A percentile compares a stretch with the other conserved stretches of the same genome.
These are phyloP conservation scores for Orthosia cruda DNA, from an alignment of 2,888 invertebrate genomes.

Conservation along the genomic window DNA sequence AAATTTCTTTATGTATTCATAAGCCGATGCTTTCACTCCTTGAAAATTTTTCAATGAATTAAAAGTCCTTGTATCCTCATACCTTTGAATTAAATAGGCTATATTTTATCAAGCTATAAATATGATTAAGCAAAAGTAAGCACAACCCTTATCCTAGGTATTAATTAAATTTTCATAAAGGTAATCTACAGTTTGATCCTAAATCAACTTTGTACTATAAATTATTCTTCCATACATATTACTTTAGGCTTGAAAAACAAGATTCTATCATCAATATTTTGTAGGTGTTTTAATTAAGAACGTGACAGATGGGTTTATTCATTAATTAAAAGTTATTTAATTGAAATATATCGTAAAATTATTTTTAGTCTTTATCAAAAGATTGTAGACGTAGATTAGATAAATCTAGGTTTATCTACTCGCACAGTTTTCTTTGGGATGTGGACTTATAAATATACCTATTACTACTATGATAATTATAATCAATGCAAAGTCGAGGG, in stretches of 20 bases:
- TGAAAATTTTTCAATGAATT: too few relatives aligned
- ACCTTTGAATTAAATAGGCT: background rate
- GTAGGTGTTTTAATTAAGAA: conserved; percentile 46
- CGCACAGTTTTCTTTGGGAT: background rate
- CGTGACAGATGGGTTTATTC: conserved; percentile 39
- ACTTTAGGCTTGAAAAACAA: conserved; percentile 31
- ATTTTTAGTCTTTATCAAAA: background rate
- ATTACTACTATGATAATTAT: too few relatives aligned
- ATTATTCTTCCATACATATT: conserved; percentile 42
- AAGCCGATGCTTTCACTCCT: too few relatives aligned
- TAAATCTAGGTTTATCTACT: background rate
- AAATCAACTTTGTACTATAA: conserved; percentile 51
- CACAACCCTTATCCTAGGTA: background rate
- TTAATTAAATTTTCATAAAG: conserved; percentile 35
- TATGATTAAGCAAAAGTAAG: background rate
- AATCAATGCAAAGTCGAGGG: too few relatives aligned
- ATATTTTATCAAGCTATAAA: conserved; percentile 1
- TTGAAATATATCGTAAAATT: too few relatives aligned
- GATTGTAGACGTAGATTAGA: background rate
- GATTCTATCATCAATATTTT: conserved; percentile 49
- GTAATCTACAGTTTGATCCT: conserved; percentile 49
- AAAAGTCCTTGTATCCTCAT: background rate
- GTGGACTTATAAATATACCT: background rate
- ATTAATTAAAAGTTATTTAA: conserved; percentile 35
- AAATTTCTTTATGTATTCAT: too few relatives aligned